phyloP scores from a whole-genome alignment of 2,888 invertebrate species.

The Perithous albicinctus region DNA sequence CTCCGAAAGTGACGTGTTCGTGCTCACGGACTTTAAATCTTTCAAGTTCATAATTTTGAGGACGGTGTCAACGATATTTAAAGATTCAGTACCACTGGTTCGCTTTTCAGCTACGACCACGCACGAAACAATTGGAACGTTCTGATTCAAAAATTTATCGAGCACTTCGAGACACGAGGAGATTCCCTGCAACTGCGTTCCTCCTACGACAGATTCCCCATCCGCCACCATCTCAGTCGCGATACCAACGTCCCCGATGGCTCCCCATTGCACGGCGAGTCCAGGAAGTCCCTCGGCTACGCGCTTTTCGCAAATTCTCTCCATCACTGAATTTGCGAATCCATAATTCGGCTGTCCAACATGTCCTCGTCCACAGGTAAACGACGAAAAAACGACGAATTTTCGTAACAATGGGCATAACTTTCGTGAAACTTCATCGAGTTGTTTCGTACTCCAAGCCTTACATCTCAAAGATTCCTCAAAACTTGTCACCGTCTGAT shows the following conservation, averaged over 20 bases:
- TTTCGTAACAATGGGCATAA: slow-evolving; percentile 84
- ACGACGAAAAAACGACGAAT: slow-evolving; percentile 89
- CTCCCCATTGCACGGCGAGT: slow-evolving; percentile 88
- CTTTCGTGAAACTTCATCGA: slow-evolving; percentile 86
- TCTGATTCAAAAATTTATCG: slow-evolving; percentile 89
- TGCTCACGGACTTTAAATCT: slow-evolving; percentile 86
- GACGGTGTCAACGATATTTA: slow-evolving; percentile 90
- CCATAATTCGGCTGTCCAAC: slow-evolving; percentile 89
- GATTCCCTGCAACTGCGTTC: slow-evolving; percentile 94
- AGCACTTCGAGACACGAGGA: slow-evolving; percentile 92
- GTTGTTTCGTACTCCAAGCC: slow-evolving; percentile 86
- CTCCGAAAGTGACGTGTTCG: slow-evolving; percentile 92
- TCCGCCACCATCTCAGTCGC: slow-evolving; percentile 91
- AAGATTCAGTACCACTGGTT: slow-evolving; percentile 87
- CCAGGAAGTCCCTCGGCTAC: slow-evolving; percentile 85
- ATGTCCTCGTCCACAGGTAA: slow-evolving; percentile 88
- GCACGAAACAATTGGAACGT: slow-evolving; percentile 89
- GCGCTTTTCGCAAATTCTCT: slow-evolving; percentile 86
- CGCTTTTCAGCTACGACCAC: slow-evolving; percentile 95
- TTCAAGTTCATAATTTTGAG: slow-evolving; percentile 86
- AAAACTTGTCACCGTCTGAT: slow-evolving; percentile 86
- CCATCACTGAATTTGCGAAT: slow-evolving; percentile 86
- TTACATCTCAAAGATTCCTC: slow-evolving; percentile 87
- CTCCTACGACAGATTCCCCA: slow-evolving; percentile 89
- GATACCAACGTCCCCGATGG: slow-evolving; percentile 90